Conservation (phyloP, 1,140 invertebrate species). For the Bombus cullumanus region DNA sequence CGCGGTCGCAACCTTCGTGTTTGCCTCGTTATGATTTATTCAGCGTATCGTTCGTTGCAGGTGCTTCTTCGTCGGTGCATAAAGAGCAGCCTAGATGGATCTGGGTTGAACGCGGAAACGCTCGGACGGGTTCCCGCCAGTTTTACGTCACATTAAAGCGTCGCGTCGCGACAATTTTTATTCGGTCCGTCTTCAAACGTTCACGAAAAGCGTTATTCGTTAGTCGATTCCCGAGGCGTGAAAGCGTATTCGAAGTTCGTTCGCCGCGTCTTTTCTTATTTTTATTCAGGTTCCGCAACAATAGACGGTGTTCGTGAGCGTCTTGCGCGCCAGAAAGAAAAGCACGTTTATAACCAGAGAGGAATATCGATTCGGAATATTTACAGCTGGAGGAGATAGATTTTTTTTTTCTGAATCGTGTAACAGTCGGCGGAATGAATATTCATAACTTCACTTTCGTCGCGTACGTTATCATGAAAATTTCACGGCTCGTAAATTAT, state of each 20-base stretch:
- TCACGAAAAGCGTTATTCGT: neutral
- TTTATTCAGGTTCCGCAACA: neutral
- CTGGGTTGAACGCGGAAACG: neutral
- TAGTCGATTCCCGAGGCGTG: neutral
- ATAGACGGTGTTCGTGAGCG: neutral
- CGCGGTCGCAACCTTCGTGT: neutral
- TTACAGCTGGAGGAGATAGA: neutral
- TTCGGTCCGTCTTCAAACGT: neutral
- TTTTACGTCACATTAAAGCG: constrained; percentile 8
- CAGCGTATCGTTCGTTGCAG: neutral
- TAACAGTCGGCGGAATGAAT: neutral
- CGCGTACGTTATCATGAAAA: neutral
- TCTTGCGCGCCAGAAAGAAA: neutral
- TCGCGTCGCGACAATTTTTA: neutral
- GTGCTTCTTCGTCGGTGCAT: neutral
- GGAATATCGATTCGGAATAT: constrained; percentile 22
- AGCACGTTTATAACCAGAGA: neutral
- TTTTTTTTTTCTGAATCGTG: neutral
- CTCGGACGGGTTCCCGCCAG: neutral
- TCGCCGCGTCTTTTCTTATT: neutral
- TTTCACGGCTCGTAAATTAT: constrained; percentile 8
- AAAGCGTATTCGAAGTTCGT: neutral
- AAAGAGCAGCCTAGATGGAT: neutral
- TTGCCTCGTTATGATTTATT: constrained; percentile 26
- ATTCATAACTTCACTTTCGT: constrained; percentile 26